Conservation (phyloP, 2,113 vertebrate genomes). For the Pollachius pollachius region DNA sequence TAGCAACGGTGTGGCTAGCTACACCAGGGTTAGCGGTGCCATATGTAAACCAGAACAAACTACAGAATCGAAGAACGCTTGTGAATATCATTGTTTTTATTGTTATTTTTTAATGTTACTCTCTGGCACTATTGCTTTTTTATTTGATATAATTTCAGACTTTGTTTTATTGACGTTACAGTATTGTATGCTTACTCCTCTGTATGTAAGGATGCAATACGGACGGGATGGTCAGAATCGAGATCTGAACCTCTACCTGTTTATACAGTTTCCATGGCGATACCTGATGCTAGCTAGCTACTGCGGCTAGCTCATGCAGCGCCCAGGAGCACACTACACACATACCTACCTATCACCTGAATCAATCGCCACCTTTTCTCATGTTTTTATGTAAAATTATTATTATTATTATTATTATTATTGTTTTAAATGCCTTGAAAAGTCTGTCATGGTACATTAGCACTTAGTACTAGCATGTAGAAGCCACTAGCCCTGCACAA, state of each 20-base stretch:
- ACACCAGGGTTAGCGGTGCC: slow-evolving; percentile 40
- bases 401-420: slow-evolving; percentile 26
- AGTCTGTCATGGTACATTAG: slow-evolving; percentile 74
- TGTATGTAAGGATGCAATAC: slow-evolving; percentile 81
- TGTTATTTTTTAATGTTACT: slow-evolving; percentile 40
- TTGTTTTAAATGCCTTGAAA: slow-evolving; percentile 60
- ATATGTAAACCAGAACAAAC: slow-evolving; percentile 39
- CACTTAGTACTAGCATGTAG: slow-evolving; percentile 79
- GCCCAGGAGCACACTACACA: slow-evolving; percentile 29
- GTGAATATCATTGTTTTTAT: slow-evolving; percentile 45
- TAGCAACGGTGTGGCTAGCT: slow-evolving; percentile 39
- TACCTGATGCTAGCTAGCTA: too few species aligned
- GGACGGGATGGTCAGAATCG: slow-evolving; percentile 54
- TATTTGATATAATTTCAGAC: slow-evolving; percentile 54
- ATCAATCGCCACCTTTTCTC: slow-evolving; percentile 54
- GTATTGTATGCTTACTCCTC: slow-evolving; percentile 69
- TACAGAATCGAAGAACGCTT: slow-evolving; percentile 52
- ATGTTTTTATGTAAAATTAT: slow-evolving; percentile 52
- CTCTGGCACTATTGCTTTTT: slow-evolving; percentile 21
- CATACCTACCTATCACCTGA: slow-evolving; percentile 47
- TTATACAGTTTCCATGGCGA: too few species aligned
- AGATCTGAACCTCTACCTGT: too few species aligned
- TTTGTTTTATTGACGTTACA: slow-evolving; percentile 65
- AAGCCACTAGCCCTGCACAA: slow-evolving; percentile 59
- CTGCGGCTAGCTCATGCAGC: too few species aligned